These are phyloP conservation scores for Halcyon leucocephala DNA, from an alignment of 2,797 vertebrate species.

Conservation along the genomic window DNA sequence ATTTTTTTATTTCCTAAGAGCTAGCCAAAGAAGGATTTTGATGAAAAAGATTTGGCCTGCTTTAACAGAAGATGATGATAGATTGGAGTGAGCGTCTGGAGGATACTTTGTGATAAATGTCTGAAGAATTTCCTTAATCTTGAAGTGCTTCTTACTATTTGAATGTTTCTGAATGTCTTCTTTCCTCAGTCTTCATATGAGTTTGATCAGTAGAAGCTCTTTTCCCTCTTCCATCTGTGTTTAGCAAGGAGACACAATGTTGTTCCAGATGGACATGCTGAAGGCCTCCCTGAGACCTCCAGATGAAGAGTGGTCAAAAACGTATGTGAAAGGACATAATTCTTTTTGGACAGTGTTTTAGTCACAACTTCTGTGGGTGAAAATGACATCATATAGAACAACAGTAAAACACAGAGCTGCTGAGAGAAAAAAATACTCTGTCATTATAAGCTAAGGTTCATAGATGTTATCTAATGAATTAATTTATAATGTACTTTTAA, in stretches of 20 bases:
- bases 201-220: background rate
- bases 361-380: background rate
- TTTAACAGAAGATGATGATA: background rate
- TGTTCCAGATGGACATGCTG: background rate
- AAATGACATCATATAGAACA: background rate
- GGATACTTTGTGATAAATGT: background rate
- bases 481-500: background rate
- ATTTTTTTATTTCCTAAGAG: background rate
- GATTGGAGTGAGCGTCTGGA: background rate
- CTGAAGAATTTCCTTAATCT: constrained; percentile 31
- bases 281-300: background rate
- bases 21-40: background rate
- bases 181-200: background rate
- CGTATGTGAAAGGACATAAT: background rate
- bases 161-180: background rate
- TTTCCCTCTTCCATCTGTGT: background rate
- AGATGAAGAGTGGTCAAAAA: constrained; percentile 16
- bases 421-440: background rate
- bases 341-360: constrained; percentile 15
- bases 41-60: constrained; percentile 2
- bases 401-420: background rate
- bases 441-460: background rate
- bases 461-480: background rate
- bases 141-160: background rate
- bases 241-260: background rate